Base-by-base conservation (phyloP, 2,888 invertebrate genomes). In the Antitype chi region DNA sequence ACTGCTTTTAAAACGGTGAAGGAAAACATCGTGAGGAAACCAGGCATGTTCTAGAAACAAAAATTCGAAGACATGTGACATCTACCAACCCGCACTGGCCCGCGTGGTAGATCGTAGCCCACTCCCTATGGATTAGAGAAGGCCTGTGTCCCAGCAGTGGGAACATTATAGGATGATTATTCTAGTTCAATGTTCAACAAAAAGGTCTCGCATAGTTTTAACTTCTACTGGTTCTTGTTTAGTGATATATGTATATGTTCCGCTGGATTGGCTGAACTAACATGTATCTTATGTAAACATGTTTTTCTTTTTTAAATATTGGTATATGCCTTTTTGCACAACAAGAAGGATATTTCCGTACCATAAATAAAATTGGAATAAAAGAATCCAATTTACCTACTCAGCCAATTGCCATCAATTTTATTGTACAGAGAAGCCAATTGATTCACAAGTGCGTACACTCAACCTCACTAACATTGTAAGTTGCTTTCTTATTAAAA, bases 401-500 rank as follows among this genome's bases (percentile, higher is more conserved):
- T 67, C 74, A 85, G 67, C 77, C 75, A 89, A 82, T 79, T 72
- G 79, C 76, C 78, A 85, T 82, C 70, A 88, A 77, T 80, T 87
- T 82, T 78, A 88, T 80, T 82, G 80, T 70, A 76, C 72, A 76
- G 87, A 74, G 88, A 87, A 87, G 75, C 85, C 82, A 87, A 89
- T 87, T 70, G 67, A 85, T 81, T 83, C 75, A 81, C 76, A 77
- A 89, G 89, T 83, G 78, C 74, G 66, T 66, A 74, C 86, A 85
- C 86, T 89, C 87, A 87, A 89, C 88, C 81, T 85, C 82, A 81
- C 81, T 74, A 78, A 81, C 76, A 88, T 75, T 89, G 82, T 76
- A 77, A 76, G 79, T 84, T 85, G 82, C 62, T 82, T 88, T 88
- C 89, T 89, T 86, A 88, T 88, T 89, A 88, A 84, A 85, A 88